Percentiles rank a stretch among this genome's conserved stretches.
These are phyloP conservation scores for Prenolepis imparis DNA, from an alignment of 2,888 invertebrate species.

Conservation along the genomic window DNA sequence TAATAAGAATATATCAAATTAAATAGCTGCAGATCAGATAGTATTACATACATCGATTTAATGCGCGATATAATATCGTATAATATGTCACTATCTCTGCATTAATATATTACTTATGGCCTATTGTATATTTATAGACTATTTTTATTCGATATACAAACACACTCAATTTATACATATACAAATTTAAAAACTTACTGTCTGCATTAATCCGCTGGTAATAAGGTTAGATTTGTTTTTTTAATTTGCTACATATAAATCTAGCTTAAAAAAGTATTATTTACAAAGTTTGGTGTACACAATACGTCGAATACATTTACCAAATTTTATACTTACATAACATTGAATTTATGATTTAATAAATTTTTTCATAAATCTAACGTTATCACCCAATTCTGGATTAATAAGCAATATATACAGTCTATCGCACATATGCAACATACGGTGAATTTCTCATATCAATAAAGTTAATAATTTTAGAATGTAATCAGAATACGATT, in stretches of 20 bases:
- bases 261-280: conserved; percentile 31
- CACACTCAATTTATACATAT: not conserved
- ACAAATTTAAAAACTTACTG: conserved; percentile 26
- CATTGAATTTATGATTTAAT: conserved; percentile 14
- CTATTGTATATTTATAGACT: not conserved
- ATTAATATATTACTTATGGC: conserved; percentile 18
- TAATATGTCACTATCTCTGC: not conserved
- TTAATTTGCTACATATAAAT: conserved; percentile 15
- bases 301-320: not conserved
- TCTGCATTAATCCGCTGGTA: not conserved
- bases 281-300: conserved; percentile 33
- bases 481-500: conserved; percentile 20
- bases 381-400: not conserved
- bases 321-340: conserved; percentile 1
- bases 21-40: not conserved
- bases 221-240: conserved; percentile 7
- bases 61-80: not conserved
- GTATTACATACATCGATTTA: not conserved
- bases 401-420: conserved; percentile 11
- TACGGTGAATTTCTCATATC: conserved; percentile 31
- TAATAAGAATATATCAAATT: conserved; percentile 17
- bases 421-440: conserved; percentile 6
- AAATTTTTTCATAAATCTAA: conserved; percentile 17
- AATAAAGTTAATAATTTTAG: conserved; percentile 49
- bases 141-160: not conserved